A percentile compares a stretch with the other conserved stretches of the same genome.
Evolutionary conservation across 2,888 invertebrate genomes (phyloP).

Genomic region (Platycheirus albimanus): DNA sequence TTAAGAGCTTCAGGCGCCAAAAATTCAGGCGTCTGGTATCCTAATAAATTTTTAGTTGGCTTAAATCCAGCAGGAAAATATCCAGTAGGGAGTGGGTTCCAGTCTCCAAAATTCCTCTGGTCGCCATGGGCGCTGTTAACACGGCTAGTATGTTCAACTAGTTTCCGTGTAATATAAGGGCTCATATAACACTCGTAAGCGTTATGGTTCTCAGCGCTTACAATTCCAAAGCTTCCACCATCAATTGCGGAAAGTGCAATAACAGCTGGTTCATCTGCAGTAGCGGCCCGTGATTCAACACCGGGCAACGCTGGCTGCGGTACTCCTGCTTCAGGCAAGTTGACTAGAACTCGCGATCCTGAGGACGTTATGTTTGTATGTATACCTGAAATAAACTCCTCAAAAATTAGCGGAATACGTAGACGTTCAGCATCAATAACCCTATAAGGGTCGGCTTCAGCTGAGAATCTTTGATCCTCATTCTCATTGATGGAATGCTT

Average conservation of each 20-base stretch:
- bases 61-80: not conserved
- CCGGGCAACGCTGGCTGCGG: not conserved
- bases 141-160: not conserved
- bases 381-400: not conserved
- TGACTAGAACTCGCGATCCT: not conserved
- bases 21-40: not conserved
- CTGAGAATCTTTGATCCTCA: not conserved
- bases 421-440: not conserved
- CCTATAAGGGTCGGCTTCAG: not conserved
- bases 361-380: not conserved
- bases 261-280: not conserved
- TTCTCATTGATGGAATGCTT: not conserved
- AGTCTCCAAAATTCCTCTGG: not conserved
- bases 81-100: not conserved
- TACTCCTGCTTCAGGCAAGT: not conserved
- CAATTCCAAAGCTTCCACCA: not conserved
- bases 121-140: not conserved
- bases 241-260: too few relatives aligned
- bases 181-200: not conserved
- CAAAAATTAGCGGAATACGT: not conserved
- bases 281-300: not conserved
- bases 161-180: not conserved
- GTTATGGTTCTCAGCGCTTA: not conserved
- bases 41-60: not conserved
- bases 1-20: not conserved